Evolutionary conservation across 2,113 vertebrate genomes (phyloP).

Genomic region (Mirza zaza): DNA sequence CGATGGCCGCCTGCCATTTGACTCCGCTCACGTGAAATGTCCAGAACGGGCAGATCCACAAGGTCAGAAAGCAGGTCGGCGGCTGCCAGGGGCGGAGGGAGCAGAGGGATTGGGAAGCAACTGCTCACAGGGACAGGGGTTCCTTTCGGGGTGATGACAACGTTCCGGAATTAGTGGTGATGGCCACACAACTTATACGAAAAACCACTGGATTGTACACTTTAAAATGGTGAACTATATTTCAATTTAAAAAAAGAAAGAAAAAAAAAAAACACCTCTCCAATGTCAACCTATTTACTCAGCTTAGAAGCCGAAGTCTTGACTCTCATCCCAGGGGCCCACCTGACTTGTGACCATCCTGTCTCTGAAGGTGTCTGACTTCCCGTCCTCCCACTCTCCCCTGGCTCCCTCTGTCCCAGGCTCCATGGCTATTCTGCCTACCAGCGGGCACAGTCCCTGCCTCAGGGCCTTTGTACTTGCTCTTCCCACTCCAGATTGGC

Average conservation of each 20-base stretch:
- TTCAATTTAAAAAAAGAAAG: background rate
- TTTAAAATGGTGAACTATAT: background rate
- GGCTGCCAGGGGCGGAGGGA: too few relatives aligned
- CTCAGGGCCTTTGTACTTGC: background rate
- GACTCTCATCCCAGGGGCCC: background rate
- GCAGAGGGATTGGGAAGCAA: background rate
- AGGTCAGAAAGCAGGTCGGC: background rate
- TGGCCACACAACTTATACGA: background rate
- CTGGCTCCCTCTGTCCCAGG: background rate
- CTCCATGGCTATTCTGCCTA: background rate
- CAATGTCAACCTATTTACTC: background rate
- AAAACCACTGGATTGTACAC: background rate
- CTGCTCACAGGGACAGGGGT: background rate
- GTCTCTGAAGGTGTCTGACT: background rate
- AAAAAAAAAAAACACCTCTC: background rate
- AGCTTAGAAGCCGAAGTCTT: background rate
- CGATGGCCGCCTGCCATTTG: too few relatives aligned
- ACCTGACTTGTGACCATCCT: fast-evolving
- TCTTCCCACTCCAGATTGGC: background rate
- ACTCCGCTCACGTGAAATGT: fast-evolving
- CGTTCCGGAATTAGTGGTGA: background rate
- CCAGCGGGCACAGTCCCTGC: background rate
- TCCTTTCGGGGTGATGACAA: background rate
- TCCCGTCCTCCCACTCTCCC: background rate
- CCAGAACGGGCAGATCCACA: background rate